Evolutionary conservation across 2,113 vertebrate genomes (phyloP), one percentile per base, ranked within the genome.

Genomic region (Lutjanus erythropterus): DNA sequence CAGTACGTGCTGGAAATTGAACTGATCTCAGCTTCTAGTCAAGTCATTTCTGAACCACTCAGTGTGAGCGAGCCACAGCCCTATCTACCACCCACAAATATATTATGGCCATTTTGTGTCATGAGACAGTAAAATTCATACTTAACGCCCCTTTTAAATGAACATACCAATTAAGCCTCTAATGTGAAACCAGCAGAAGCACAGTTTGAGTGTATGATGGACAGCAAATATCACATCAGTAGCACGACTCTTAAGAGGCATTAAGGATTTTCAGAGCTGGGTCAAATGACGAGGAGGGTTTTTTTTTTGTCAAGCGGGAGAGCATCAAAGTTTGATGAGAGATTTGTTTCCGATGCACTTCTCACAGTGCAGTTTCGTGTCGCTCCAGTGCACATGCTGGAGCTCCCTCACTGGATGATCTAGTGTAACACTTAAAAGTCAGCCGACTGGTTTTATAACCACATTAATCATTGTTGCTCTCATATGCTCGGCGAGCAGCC

Each of bases 401-500:
- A 27, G 78, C 82, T 83, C 72, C 71, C 67, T 78, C 56, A 64
- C 72, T 41, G 16, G 78, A 86, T 89, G 88, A 92, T 91, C 86
- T 91, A 93, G 77, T 84, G 75, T 67, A 84, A 91, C 80, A 75
- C 87, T 87, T 89, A 84, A 85, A 86, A 88, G 78, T 86, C 58
- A 31, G 71, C 70, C 62, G 52, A 84, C 86, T 74, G 86, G 60
- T 88, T 92, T 91, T 87, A 90, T 85, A 80, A 87, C 85, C 81
- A 60, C 87, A 92, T 93, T 89, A 84, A 91, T 93, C 92, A 88
- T 61, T 41, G 83, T 78, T 82, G 73, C 83, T 78, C 71, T 69
- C 3, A 8, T 47, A 53, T 39, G 9, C 67, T 83, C 41, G 19
- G 64, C 9, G 14, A 39, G 52, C 59, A 60, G 39, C 60, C 60